Evolutionary conservation across 2,797 vertebrate genomes (phyloP).

Genomic region (Lacerta bilineata): DNA sequence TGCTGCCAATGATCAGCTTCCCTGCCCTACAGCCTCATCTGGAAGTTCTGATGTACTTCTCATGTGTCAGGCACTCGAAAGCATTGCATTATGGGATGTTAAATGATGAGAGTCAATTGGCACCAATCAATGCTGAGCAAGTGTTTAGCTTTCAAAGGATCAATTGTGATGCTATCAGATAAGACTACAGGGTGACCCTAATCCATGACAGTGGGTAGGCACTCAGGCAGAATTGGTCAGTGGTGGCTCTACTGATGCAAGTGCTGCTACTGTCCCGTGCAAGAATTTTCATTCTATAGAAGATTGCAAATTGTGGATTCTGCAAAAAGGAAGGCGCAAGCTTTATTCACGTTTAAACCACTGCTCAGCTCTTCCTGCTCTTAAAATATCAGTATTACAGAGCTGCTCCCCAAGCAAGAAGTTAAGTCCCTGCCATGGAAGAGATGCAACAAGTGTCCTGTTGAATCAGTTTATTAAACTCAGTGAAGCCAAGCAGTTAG

Average conservation of each 20-base stretch:
- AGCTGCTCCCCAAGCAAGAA: neutral
- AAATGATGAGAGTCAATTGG: neutral
- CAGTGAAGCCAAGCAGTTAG: neutral
- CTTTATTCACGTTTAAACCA: neutral
- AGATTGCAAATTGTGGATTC: neutral
- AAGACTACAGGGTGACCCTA: no score
- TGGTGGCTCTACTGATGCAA: no score
- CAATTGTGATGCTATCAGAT: no score
- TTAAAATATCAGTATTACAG: neutral
- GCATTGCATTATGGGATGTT: conserved; percentile 5
- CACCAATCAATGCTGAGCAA: neutral
- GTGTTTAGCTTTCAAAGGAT: neutral
- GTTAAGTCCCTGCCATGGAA: neutral
- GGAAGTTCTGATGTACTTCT: no score
- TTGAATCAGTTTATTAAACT: neutral
- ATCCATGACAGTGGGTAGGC: neutral
- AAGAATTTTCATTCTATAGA: neutral
- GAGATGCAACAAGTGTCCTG: no score
- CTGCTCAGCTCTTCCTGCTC: neutral
- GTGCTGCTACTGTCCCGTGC: neutral
- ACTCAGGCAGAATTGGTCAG: neutral
- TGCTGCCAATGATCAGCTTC: neutral
- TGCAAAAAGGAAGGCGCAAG: neutral
- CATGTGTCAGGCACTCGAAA: neutral
- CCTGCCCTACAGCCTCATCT: neutral